Evolutionary conservation across 2,888 invertebrate genomes (phyloP), one percentile per base, ranked within the genome.

Genomic region (Subacronicta megacephala): DNA sequence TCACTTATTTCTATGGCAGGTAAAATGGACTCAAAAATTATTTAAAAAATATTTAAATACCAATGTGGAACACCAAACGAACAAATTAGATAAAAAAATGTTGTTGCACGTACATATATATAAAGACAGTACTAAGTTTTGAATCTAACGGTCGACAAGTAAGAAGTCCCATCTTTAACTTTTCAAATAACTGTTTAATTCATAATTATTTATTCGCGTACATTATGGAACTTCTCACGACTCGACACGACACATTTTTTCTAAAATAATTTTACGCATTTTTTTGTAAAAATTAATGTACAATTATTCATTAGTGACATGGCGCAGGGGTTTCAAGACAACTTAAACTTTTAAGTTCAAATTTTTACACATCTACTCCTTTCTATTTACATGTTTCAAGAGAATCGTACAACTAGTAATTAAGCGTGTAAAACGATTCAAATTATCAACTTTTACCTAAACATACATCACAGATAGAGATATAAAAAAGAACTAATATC

Each of bases 391-490:
- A 89, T 47, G 49, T 82, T 78, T 80, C 78, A 83, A 84, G 70
- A 80, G 80, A 85, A 85, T 79, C 84, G 83, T 88, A 88, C 74
- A 87, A 83, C 85, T 86, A 88, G 77, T 80, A 80, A 83, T 82
- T 79, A 83, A 85, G 80, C 79, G 83, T 85, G 83, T 80, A 80
- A 81, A 84, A 85, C 81, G 84, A 90, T 90, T 91, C 87, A 87
- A 88, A 87, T 87, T 80, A 90, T 90, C 80, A 89, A 89, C 80
- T 93, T 93, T 92, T 90, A 91, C 93, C 93, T 93, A 92, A 92
- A 90, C 84, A 91, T 92, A 93, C 86, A 93, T 93, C 93, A 93
- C 93, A 93, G 93, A 91, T 93, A 87, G 88, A 90, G 87, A 87
- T 87, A 88, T 81, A 90, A 88, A 90, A 87, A 89, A 85, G 77